Base-by-base conservation (phyloP, 2,797 vertebrate species). In the Diplodus sargus region DNA sequence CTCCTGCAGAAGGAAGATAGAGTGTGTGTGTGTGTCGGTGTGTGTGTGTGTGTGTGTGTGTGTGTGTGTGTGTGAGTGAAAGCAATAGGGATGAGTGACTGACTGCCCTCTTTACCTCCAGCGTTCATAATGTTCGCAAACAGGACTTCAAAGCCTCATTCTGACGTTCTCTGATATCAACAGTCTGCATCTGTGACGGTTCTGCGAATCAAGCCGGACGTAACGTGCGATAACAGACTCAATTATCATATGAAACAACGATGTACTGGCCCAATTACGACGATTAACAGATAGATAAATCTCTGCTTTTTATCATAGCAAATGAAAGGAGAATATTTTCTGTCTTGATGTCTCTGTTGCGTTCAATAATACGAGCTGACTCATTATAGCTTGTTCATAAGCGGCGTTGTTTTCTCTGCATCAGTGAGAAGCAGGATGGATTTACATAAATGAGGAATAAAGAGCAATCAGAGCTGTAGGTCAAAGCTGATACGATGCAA, bases 371-470 rank as follows among this genome's bases (percentile, higher is more conserved):
- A 49, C 23, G 20, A 81, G 23, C 39, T 76, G 57, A 81, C 79
- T 80, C 17, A 74, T 68, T 51, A 72, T 76, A 69, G 65, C 58
- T 49, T 54, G 60, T 52, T 3, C 1, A n/a, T 47, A n/a, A 79
- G 25, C 1, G 16, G 15, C 53, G 34, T 52, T 72, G 25, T 75
- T 71, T 69, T 23, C 20, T 43, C 60, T 63, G 57, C 43, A 57
- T 79, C n/a, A 71, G 28, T 70, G 63, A n/a, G 53, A 73, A 73
- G 34, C 48, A 11, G 1, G 15, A 30, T 49, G 15, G 39, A 39
- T 39, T 39, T 39, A 39, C 9, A 11, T 39, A 39, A 39, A 39
- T 39, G 39, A 39, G 39, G 6, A 77, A 49, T 42, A 52, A 68
- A 63, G 74, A 74, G 4, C 47, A 67, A 73, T 73, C 49, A 48